Evolutionary conservation across 2,888 invertebrate species (phyloP), one percentile per base, ranked within the genome.

Genomic region (Didymodactylos carnosus): DNA sequence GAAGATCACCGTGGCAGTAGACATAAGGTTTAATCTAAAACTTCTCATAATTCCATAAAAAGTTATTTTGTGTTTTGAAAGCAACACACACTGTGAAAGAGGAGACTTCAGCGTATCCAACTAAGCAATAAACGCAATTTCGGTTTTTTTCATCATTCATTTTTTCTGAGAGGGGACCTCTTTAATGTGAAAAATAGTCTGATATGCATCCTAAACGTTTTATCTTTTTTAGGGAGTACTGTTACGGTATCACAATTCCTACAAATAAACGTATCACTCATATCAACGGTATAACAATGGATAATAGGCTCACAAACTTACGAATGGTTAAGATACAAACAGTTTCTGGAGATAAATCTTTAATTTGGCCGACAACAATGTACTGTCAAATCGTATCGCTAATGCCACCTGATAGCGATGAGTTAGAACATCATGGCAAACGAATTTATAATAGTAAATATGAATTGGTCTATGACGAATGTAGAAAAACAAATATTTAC

Each of bases 241-340:
- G 19, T 29, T 8, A 62, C 35, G 29, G n/a, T 35, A 19, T 19
- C n/a, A 2, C 7, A 2, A 35, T 62, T 3, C 35, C 62, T 19
- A n/a, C 29, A 35, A 35, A 62, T 35, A 35, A 62, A 35, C 16
- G 16, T 2, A 62, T 62, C 35, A n/a, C 19, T 35, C 86, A 86
- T 77, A 80, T 81, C 73, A 86, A 86, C 78, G 83, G 83, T 72
- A 83, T 86, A 39, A 84, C 85, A 0, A 84, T 86, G 75, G 86
- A 86, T 79, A 85, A 85, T 78, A 80, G 86, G 46, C 78, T 85
- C 77, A 84, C 85, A 76, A 86, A 86, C 78, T 80, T 86, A 75
- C 79, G 80, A 27, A 79, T 85, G 62, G 80, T 80, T 39, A 79
- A 75, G 77, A 74, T 40, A 25, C 41, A 7, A 76, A 46, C 73